phyloP scores from a whole-genome alignment of 2,888 invertebrate genomes.

The Sinopyrophorus schimmeli region DNA sequence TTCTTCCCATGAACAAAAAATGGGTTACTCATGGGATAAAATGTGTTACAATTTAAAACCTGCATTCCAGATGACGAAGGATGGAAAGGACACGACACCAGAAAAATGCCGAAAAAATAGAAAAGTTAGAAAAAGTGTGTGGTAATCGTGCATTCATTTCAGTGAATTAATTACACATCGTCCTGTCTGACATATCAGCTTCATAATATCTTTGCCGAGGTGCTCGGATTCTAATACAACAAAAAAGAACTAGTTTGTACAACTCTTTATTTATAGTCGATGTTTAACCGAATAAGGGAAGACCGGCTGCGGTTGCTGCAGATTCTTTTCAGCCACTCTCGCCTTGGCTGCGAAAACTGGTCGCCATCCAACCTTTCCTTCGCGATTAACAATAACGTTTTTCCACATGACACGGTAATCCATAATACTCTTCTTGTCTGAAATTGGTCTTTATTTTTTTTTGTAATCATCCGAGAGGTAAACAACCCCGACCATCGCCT shows the following conservation, averaged over 20 bases:
- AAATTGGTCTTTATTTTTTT: too few relatives aligned
- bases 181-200: conserved; percentile 30
- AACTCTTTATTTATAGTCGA: conserved; percentile 39
- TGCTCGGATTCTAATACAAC: conserved; percentile 24
- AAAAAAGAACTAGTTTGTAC: conserved; percentile 34
- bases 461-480: too few relatives aligned
- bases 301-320: conserved; percentile 35
- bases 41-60: too few relatives aligned
- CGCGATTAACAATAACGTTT: conserved; percentile 24
- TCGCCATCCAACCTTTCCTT: conserved; percentile 19
- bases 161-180: conserved; percentile 39
- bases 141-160: conserved; percentile 35
- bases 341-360: conserved; percentile 29
- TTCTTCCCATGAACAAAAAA: too few relatives aligned
- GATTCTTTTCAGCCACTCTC: conserved; percentile 27
- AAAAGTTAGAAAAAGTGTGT: conserved; percentile 33
- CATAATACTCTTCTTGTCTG: too few relatives aligned
- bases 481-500: too few relatives aligned
- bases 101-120: conserved; percentile 23
- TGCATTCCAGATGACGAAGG: too few relatives aligned
- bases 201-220: conserved; percentile 32
- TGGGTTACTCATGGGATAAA: too few relatives aligned
- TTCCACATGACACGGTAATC: conserved; percentile 5
- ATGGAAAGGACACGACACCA: neutral
- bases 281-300: conserved; percentile 42